These are phyloP conservation scores for Athalia circularis DNA, from an alignment of 2,888 invertebrate genomes.

Conservation along the genomic window DNA sequence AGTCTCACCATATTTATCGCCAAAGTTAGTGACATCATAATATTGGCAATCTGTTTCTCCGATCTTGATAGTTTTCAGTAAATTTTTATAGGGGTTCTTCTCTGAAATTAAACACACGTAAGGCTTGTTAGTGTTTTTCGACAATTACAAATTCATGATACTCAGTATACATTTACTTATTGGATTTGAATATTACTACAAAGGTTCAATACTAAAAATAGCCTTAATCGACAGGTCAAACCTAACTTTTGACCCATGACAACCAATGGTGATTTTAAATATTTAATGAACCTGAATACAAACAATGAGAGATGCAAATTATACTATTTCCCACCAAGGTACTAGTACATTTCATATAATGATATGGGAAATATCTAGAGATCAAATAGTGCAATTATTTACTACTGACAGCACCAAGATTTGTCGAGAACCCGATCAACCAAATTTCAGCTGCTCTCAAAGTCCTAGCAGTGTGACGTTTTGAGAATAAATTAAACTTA, in stretches of 20 bases:
- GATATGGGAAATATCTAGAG: background rate
- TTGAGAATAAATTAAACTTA: slow-evolving; percentile 4
- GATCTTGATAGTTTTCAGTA: slow-evolving; percentile 79
- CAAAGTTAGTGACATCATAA: slow-evolving; percentile 85
- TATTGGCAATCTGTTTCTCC: slow-evolving; percentile 83
- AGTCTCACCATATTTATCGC: slow-evolving; percentile 87
- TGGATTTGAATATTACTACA: slow-evolving; percentile 18
- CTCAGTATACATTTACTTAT: background rate
- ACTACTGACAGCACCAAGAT: slow-evolving; percentile 12
- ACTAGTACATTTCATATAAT: background rate
- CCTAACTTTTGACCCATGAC: slow-evolving; percentile 24
- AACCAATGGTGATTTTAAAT: background rate
- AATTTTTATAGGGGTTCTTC: slow-evolving; percentile 80
- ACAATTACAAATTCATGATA: slow-evolving; percentile 35
- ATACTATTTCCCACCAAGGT: background rate
- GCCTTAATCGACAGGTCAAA: background rate
- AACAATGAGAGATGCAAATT: background rate
- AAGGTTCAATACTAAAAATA: slow-evolving; percentile 12
- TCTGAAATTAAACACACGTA: slow-evolving; percentile 68
- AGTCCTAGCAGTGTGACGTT: background rate
- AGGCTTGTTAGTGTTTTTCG: background rate
- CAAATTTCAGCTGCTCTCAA: background rate
- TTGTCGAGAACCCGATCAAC: background rate
- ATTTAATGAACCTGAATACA: background rate
- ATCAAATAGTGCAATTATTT: slow-evolving; percentile 8